Evolutionary conservation across 2,797 vertebrate genomes (phyloP).

Genomic region (Todus mexicanus): DNA sequence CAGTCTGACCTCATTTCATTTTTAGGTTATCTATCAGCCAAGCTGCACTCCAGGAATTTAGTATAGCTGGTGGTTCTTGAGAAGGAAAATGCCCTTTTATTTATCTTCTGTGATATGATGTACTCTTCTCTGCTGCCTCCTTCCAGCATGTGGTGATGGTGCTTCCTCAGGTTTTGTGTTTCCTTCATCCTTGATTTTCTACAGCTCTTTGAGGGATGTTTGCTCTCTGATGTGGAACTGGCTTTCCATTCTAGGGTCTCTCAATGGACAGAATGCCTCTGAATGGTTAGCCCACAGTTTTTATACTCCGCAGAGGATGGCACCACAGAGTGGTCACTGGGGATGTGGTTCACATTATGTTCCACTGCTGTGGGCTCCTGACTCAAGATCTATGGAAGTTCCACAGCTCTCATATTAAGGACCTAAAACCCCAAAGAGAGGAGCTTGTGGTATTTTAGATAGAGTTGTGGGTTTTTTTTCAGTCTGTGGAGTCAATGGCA

Average conservation of each 20-base stretch:
- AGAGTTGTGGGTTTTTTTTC: no score
- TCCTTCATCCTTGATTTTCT: background rate
- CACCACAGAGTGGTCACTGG: background rate
- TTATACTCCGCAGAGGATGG: background rate
- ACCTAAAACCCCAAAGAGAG: background rate
- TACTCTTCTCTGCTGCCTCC: background rate
- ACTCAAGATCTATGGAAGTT: background rate
- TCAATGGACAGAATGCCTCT: background rate
- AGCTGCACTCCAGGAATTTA: background rate
- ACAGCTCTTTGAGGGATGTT: background rate
- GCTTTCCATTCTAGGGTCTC: background rate
- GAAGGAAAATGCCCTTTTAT: background rate
- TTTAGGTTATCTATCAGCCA: background rate
- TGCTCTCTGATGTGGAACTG: background rate
- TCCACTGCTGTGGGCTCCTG: background rate
- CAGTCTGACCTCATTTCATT: background rate
- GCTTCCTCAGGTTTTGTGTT: background rate
- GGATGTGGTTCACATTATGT: background rate
- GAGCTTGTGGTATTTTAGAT: background rate
- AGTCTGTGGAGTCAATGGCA: background rate
- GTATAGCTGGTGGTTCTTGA: background rate
- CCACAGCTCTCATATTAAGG: background rate
- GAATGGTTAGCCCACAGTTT: background rate
- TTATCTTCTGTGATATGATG: background rate
- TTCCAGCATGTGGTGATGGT: background rate